phyloP scores from a whole-genome alignment of 1,140 invertebrate species.

The Manduca sexta region DNA sequence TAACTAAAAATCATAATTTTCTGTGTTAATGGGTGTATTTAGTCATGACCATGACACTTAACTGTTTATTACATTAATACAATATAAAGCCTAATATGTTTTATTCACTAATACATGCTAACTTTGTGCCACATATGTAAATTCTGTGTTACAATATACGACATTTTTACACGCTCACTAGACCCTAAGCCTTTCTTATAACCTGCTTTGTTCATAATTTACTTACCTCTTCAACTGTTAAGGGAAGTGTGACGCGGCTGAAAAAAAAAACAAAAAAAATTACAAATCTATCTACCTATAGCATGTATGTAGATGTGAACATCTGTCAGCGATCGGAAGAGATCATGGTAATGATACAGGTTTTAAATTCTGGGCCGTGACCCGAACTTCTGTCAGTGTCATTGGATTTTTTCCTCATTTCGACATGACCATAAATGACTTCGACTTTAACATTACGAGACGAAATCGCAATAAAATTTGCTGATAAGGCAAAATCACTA shows the following conservation, averaged over 20 bases:
- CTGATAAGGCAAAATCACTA: slow-evolving; percentile 23
- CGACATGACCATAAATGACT: neutral
- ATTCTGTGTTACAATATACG: no score
- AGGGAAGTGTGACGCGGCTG: slow-evolving; percentile 65
- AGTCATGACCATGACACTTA: no score
- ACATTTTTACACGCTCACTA: no score
- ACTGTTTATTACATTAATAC: no score
- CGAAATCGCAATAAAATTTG: slow-evolving; percentile 2
- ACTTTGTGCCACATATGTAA: no score
- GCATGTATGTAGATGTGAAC: neutral
- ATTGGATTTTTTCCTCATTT: slow-evolving; percentile 5
- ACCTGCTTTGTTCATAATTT: slow-evolving; percentile 3
- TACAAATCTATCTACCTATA: no score
- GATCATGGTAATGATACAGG: neutral
- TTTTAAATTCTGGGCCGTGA: slow-evolving; percentile 26
- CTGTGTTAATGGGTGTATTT: no score
- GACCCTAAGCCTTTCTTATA: neutral
- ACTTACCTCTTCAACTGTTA: slow-evolving; percentile 68
- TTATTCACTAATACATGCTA: no score
- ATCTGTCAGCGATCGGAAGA: slow-evolving; percentile 11
- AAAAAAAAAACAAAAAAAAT: slow-evolving; percentile 34
- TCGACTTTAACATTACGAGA: neutral
- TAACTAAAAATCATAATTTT: no score
- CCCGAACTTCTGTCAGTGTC: slow-evolving; percentile 43
- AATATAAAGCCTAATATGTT: no score